Evolutionary conservation across 37 sponge, comb jelly and placozoan genomes (phyloP), one percentile per base, ranked within the genome.

Genomic region (Ephydatia muelleri): DNA sequence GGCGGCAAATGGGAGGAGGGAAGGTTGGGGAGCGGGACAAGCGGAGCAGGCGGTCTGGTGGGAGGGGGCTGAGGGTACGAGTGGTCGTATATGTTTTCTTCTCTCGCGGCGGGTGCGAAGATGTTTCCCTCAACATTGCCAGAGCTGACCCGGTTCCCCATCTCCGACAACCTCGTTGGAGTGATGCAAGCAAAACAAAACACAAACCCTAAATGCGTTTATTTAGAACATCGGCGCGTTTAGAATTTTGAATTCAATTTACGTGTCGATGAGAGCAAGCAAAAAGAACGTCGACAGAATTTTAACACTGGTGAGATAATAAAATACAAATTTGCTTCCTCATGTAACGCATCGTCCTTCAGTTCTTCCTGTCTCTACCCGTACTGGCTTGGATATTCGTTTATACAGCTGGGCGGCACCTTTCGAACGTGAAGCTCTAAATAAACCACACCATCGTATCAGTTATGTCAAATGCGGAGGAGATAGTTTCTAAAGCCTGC

Each of bases 371-470:
- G 25, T 12, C 47, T 14, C 34, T 90, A 23, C 77, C 87, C 23
- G 39, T 70, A 14, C 39, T 78, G 49, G 83, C 77, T 29, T 90
- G 91, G 91, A 66, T 28, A 34, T 82, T 81, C 72, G 85, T 85
- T 13, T 76, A 83, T 27, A 86, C 78, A 1, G 91, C 86, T 73
- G 82, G 78, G 4, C 48, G 83, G 27, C 34, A 76, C 25, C 77
- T 86, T 6, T 90, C 91, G 9, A 37, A 78, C 21, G 68, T 49
- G 68, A 68, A 67, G 25, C 67, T 90, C 21, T 29, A 36, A 32
- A 80, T 38, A 65, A 30, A n/a, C 38, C 36, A n/a, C n/a, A 28
- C 25, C 32, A 37, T 22, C 22, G 75, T 25, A 5, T 2, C 27
- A 39, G 78, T 5, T 25, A 77, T 49, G 78, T 39, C n/a, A 26